Conservation (phyloP, 2,888 invertebrate species). For the Glyphotaelius pellucidus region DNA sequence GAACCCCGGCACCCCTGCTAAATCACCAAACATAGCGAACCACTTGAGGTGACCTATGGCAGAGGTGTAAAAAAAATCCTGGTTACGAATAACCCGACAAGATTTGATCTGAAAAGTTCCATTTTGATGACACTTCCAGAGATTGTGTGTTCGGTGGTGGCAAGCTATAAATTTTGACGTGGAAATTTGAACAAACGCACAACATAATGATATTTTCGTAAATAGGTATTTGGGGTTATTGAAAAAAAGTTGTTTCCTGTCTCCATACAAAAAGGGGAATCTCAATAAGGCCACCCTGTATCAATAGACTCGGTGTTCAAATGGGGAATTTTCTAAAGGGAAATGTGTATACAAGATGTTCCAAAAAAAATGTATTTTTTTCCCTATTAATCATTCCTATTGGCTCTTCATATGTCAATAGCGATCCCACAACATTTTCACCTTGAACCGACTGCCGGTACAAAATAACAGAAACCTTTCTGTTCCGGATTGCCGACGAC, state of each 20-base stretch:
- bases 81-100: no score
- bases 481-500: no score
- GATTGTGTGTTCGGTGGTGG: not conserved
- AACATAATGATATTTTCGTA: not conserved
- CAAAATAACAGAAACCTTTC: no score
- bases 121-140: not conserved
- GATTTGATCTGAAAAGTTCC: no score
- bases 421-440: no score
- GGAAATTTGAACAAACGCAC: not conserved
- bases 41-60: no score
- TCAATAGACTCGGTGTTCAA: not conserved
- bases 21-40: no score
- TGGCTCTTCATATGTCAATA: no score
- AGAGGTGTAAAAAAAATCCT: no score
- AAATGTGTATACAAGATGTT: not conserved
- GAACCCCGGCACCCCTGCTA: no score
- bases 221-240: not conserved
- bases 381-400: no score
- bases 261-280: not conserved
- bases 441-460: no score
- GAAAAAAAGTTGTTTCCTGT: conserved; percentile 2
- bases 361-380: not conserved
- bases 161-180: not conserved
- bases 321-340: not conserved
- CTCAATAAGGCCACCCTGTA: conserved; percentile 2